phyloP scores from a whole-genome alignment of 2,113 vertebrate genomes.

The Solenodon paradoxus region DNA sequence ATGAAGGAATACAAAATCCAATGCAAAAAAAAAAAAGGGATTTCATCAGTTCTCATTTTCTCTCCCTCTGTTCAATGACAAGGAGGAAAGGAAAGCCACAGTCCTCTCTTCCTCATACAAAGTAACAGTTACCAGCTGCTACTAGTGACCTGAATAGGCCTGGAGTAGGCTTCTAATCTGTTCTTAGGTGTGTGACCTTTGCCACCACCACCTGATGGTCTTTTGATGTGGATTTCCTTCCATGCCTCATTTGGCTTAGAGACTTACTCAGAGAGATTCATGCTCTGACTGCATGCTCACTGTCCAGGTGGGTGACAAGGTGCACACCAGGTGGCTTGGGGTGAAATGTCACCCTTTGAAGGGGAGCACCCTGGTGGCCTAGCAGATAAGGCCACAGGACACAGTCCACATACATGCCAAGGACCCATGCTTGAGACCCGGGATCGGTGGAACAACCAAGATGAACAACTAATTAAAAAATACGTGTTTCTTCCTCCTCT shows the following conservation, averaged over 20 bases:
- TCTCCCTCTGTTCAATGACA: background rate
- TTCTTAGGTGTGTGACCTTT: background rate
- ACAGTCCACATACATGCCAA: too few relatives aligned
- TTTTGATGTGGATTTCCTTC: background rate
- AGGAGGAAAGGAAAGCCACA: background rate
- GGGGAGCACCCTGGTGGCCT: too few relatives aligned
- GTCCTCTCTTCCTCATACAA: background rate
- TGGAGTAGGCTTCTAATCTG: background rate
- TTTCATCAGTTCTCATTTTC: background rate
- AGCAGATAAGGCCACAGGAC: too few relatives aligned
- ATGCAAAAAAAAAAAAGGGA: background rate
- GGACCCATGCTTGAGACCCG: too few relatives aligned
- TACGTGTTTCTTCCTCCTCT: too few relatives aligned
- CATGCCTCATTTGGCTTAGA: background rate
- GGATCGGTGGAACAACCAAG: too few relatives aligned
- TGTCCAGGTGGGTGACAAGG: background rate
- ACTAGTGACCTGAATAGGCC: background rate
- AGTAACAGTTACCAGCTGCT: background rate
- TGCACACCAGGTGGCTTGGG: background rate
- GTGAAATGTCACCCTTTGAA: too few relatives aligned
- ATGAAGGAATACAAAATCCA: background rate
- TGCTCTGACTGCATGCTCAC: background rate
- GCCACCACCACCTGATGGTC: background rate
- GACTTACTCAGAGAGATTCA: background rate
- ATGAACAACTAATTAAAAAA: too few relatives aligned